Conservation (phyloP, 2,888 invertebrate species). For the Tipula vernalis region DNA sequence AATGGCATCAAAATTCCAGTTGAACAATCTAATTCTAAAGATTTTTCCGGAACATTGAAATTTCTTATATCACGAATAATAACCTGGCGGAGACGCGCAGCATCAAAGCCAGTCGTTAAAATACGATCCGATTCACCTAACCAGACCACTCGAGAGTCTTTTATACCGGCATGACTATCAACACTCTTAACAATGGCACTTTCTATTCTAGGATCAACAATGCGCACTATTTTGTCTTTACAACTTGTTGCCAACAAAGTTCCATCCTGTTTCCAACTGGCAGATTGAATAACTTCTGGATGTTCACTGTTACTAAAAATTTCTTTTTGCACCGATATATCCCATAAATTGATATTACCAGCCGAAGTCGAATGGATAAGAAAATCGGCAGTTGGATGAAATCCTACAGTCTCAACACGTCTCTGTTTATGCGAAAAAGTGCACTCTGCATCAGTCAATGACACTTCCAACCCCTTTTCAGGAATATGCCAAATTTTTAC, state of each 20-base stretch:
- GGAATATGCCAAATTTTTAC: conserved; percentile 88
- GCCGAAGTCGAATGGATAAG: conserved; percentile 78
- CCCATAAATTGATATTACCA: conserved; percentile 73
- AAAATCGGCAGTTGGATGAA: conserved; percentile 84
- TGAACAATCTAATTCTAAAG: conserved; percentile 70
- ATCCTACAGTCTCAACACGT: conserved; percentile 78
- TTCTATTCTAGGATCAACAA: conserved; percentile 65
- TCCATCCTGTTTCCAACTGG: conserved; percentile 86
- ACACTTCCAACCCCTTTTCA: conserved; percentile 62
- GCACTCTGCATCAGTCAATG: conserved; percentile 64
- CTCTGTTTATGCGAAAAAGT: conserved; percentile 72
- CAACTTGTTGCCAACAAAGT: conserved; percentile 64
- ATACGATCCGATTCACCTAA: conserved; percentile 72
- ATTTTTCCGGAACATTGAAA: conserved; percentile 61
- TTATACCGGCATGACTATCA: conserved; percentile 78
- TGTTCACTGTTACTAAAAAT: conserved; percentile 67
- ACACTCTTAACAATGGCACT: conserved; percentile 47
- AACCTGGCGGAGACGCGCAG: conserved; percentile 74
- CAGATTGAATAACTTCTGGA: conserved; percentile 76
- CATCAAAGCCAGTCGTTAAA: conserved; percentile 82
- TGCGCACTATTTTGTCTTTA: conserved; percentile 80
- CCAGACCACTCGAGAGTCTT: conserved; percentile 86
- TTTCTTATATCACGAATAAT: conserved; percentile 79
- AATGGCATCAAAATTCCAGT: conserved; percentile 87
- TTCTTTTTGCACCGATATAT: conserved; percentile 71